Base-by-base conservation (phyloP, 2,113 vertebrate species). In the Antennarius striatus region DNA sequence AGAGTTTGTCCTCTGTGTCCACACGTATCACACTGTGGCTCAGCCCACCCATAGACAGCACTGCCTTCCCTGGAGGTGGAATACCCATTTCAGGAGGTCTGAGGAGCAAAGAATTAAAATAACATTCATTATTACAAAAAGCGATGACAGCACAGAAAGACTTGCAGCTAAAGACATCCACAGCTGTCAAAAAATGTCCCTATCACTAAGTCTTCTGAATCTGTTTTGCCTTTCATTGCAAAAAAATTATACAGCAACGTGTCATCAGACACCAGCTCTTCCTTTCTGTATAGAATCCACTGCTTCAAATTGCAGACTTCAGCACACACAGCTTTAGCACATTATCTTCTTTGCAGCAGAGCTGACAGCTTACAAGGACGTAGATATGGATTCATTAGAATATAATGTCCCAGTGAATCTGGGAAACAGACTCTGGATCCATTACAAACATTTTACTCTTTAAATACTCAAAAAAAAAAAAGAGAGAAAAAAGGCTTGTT, bases 1-100 rank as follows among this genome's bases (percentile, higher is more conserved):
- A 98, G 60, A 99, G 73, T 73, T 98, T 99, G 85, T 99, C 96
- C 81, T 98, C 97, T 0, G 95, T 94, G 73, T 98, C 96, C 54
- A 97, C 95, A 55, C 96, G 92, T 85, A 99, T 96, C 83, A 98
- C 97, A 0, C 95, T 84, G 0, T 95, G 94, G 74, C 96, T 98
- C 88, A 99, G 92, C 42, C 95, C 94, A 3, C 91, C 94, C 97
- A 99, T 98, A 0, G 97, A 99, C 28, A 98, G 81, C 58, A 99
- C 93, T 1, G 95, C 96, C 88, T 96, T 98, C 50, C 96, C 95
- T 1, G 96, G 94, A 69, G 95, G 95, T 76, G 96, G 95, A 13
- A 96, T 95, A 11, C 94, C 95, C 84, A 94, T 70, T 68, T 96
- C 96, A 54, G 95, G 95, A 56, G 96, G 96, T 75, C 97, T 99